Base-by-base conservation (phyloP, 2,113 vertebrate genomes). In the Psephotus haematonotus region DNA sequence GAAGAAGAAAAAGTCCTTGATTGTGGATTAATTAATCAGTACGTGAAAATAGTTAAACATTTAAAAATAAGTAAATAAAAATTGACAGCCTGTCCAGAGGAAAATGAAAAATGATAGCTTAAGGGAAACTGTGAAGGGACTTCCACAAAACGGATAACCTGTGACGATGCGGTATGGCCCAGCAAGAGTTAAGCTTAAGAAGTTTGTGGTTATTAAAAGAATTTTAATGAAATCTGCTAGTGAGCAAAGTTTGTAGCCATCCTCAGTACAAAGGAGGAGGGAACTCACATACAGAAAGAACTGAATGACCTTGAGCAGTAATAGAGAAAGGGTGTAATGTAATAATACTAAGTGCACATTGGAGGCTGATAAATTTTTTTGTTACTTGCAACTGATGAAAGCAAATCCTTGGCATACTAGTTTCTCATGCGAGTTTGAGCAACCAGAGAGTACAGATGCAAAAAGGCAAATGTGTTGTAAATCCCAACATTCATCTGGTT, bases 301-400 rank as follows among this genome's bases (percentile, higher is more conserved):
- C 77, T 89, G 77, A 57, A 60, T 95, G 96, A 94, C 96, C 96
- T 97, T 96, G 92, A 92, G 86, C 41, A 86, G 41, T 70, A 86
- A 86, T 62, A 93, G 89, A 95, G 95, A 95, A 84, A 47, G 91
- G 91, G 68, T 86, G 72, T 91, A 93, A 92, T 95, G 91, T 95
- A 95, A 96, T 97, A 95, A 95, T 60, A 25, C 69, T 95, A 93
- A 95, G 93, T 95, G 94, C 93, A 71, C 57, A 49, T 64, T 84
- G 81, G 52, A 65, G 91, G 50, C 88, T 92, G 91, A 91, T 95
- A 78, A 86, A 72, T 93, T 95, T 89, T 95, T 81, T 53, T 93
- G 77, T 86, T 81, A 72, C 72, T 95, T 92, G 35, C 18, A 52
- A 37, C 39, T 87, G 74, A 82, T 95, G 87, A 95, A 91, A 93